Evolutionary conservation across 2,888 invertebrate species (phyloP).

Genomic region (Drosophila neoperkinsi): DNA sequence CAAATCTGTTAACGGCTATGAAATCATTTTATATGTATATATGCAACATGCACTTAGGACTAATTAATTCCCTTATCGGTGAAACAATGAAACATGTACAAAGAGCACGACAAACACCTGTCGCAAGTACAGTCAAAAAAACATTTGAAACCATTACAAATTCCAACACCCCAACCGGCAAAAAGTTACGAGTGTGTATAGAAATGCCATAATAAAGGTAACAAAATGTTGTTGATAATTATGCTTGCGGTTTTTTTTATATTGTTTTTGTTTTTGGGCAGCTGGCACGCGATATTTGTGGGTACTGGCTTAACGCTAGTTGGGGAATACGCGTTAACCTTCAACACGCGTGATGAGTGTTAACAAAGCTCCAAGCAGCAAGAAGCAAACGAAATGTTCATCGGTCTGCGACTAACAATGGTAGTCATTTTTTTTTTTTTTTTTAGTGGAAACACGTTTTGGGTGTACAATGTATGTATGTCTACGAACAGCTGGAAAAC

Average conservation of each 20-base stretch:
- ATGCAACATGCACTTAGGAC: neutral
- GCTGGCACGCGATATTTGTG: slow-evolving; percentile 11
- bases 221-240: slow-evolving; percentile 27
- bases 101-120: neutral
- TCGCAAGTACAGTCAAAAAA: neutral
- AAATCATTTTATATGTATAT: slow-evolving; percentile 8
- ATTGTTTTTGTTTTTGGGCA: neutral
- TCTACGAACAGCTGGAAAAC: slow-evolving; percentile 41
- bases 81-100: neutral
- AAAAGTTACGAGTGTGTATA: slow-evolving; percentile 6
- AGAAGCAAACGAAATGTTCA: slow-evolving; percentile 35
- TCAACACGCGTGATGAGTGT: slow-evolving; percentile 48
- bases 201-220: slow-evolving; percentile 7
- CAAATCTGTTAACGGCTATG: slow-evolving; percentile 24
- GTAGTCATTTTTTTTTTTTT: slow-evolving; percentile 17
- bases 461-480: slow-evolving; percentile 29
- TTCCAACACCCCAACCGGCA: neutral
- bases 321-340: slow-evolving; percentile 52
- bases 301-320: slow-evolving; percentile 9
- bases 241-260: slow-evolving; percentile 2
- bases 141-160: neutral
- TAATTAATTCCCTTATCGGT: slow-evolving; percentile 16
- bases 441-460: slow-evolving; percentile 61
- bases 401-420: slow-evolving; percentile 22
- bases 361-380: slow-evolving; percentile 25